A percentile compares a stretch with the other conserved stretches of the same genome.
These are phyloP conservation scores for Eledona agricola DNA, from an alignment of 2,888 invertebrate species.

Conservation along the genomic window DNA sequence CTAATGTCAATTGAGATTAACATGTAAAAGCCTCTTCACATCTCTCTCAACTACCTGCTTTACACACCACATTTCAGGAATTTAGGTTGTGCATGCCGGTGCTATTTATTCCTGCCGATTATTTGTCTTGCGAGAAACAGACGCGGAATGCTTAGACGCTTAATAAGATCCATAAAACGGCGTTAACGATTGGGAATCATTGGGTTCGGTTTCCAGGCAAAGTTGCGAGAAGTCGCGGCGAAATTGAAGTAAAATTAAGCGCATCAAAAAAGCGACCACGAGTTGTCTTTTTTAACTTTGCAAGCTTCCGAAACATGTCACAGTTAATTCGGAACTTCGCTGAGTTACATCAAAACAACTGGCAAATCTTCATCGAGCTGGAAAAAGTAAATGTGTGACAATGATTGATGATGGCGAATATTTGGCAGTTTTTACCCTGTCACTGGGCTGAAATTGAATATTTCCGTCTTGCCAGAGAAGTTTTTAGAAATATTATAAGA, in stretches of 20 bases:
- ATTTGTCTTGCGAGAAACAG: constrained; percentile 19
- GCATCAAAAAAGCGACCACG: no score
- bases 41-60: constrained; percentile 4
- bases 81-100: constrained; percentile 9
- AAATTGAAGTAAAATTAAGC: no score
- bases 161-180: no score
- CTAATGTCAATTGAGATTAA: constrained; percentile 11
- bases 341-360: background rate
- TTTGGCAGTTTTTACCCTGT: background rate
- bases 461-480: background rate
- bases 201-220: no score
- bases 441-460: background rate
- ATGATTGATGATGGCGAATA: constrained; percentile 6
- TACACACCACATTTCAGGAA: constrained; percentile 1
- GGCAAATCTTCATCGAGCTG: background rate
- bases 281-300: background rate
- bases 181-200: no score
- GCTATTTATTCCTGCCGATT: constrained; percentile 15
- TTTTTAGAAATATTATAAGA: no score
- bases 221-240: constrained; percentile 7
- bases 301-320: no score
- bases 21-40: background rate
- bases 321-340: no score
- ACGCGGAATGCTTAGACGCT: no score
- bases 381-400: background rate